Base-by-base conservation (phyloP, 2,888 invertebrate species). In the Parasteatoda lunata region DNA sequence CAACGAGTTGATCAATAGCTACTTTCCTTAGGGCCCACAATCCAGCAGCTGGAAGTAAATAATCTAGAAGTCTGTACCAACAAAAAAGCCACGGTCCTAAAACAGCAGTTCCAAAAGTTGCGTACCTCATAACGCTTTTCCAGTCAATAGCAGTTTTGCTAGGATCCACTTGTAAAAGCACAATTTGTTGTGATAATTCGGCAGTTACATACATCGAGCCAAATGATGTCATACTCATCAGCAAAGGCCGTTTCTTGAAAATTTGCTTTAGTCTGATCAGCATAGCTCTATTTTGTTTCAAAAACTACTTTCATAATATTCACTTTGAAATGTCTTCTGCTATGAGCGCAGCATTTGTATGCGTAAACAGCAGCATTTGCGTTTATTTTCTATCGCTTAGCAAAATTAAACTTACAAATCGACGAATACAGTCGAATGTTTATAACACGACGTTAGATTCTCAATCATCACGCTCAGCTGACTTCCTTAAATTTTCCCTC, bases 61-160 rank as follows among this genome's bases (percentile, higher is more conserved):
- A 93, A 91, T 90, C 90, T 52, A 90, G 73, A 68, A 89, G 83
- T 59, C 88, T 84, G 30, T 85, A 94, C 92, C 97, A 97, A 91
- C 96, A 96, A 0, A 95, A 95, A 84, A 95, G 93, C 91, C 96
- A 96, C 0, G 97, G 96, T 4, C 95, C 95, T 0, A 95, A 94
- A 91, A 96, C 96, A 90, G 96, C 94, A 0, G 94, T 93, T 6
- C 96, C 96, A 91, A 96, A 96, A 59, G 96, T 94, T 4, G 94
- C 91, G 4, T 93, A 93, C 90, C 94, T 94, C 0, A 84, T 59
- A 1, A 84, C 80, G 13, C 65, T 79, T 3, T 2, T 9, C 88
- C 84, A 84, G 49, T 88, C 83, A 47, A 80, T 66, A 13, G 70
- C 4, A 7, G 51, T 77, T 5, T 80, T 64, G 0, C 51, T 30